phyloP scores from a whole-genome alignment of 2,113 vertebrate genomes.

The Diphyllodes magnificus region DNA sequence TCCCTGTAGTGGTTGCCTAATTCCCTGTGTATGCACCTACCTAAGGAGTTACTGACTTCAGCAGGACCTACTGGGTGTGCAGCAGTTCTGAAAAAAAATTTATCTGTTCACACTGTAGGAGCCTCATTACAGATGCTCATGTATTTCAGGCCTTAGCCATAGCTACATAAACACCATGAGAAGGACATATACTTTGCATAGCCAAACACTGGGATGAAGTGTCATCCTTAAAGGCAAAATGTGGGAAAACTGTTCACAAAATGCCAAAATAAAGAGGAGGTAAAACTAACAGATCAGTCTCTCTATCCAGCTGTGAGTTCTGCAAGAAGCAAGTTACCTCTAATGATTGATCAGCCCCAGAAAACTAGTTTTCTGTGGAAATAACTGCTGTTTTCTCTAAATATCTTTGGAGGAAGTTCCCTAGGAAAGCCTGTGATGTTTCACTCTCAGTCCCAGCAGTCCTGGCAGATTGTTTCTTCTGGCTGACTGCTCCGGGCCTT shows the following conservation, averaged over 20 bases:
- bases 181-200: neutral
- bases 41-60: neutral
- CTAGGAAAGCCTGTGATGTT: neutral
- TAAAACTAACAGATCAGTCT: neutral
- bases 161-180: neutral
- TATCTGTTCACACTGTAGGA: neutral
- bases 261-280: neutral
- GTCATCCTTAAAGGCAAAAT: neutral
- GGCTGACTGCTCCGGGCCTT: neutral
- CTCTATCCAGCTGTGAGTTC: neutral
- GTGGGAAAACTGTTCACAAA: neutral
- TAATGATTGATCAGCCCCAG: neutral
- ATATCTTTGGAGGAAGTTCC: neutral
- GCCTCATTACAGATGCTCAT: neutral
- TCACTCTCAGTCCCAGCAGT: neutral
- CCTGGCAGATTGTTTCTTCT: neutral
- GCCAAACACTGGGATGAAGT: neutral
- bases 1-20: neutral
- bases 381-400: neutral
- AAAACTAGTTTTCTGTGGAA: neutral
- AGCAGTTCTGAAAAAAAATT: neutral
- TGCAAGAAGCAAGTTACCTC: neutral
- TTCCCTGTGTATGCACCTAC: neutral
- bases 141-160: neutral
- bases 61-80: neutral